Evolutionary conservation across 2,797 vertebrate species (phyloP), one percentile per base, ranked within the genome.

Genomic region (Oophaga sylvatica): DNA sequence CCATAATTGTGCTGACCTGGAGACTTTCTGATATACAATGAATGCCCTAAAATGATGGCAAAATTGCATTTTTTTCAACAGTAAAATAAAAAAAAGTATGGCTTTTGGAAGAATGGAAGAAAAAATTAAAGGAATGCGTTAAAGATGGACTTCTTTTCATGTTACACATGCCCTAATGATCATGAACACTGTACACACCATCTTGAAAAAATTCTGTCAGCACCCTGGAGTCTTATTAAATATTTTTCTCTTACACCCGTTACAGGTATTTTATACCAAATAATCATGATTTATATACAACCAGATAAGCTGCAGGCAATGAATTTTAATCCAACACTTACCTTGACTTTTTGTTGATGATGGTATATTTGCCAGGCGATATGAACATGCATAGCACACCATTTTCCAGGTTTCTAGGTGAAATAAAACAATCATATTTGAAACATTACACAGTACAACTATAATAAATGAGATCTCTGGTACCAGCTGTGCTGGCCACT

Each of bases 331-430:
- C 48, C 76, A 13, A 63, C 29, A 95, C 97, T 96, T 92, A 98
- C 98, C 97, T 99, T 99, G 87, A 99, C 97, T 93, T 99, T 99
- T 94, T 99, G 98, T 93, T 99, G 98, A 91, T 99, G 98, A 88
- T 99, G 97, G 93, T 99, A 99, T 78, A 98, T 99, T 94, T 99
- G 98, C 98, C 98, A 99, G 91, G 98, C 98, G 10, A 98, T 99
- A 86, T 99, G 98, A 63, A 99, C 98, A 0, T 99, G 98, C 98
- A 99, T 99, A 17, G 97, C 98, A 1, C 98, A 99, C 98, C 98
- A 99, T 92, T 99, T 99, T 83, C 98, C 98, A 29, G 97, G 98
- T 95, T 99, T 99, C 98, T 99, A 59, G 73, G 17, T 15, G 94
- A n/a, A 90, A 92, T 68, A 56, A 89, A 81, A 91, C 82, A 76